Conservation (phyloP, 2,888 invertebrate genomes). For the Diarsia brunnea region DNA sequence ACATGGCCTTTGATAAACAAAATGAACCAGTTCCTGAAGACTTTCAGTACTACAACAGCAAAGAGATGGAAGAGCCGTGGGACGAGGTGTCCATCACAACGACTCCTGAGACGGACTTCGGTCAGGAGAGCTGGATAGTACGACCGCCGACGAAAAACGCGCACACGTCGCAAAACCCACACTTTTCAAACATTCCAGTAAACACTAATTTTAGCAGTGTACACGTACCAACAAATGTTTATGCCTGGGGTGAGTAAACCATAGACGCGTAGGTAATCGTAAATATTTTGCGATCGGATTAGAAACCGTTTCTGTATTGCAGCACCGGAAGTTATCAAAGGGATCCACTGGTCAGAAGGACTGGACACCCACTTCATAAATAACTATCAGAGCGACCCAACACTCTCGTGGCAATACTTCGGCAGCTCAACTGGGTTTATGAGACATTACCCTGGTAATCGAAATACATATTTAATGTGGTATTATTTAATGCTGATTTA, state of each 20-base stretch:
- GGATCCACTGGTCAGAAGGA: slow-evolving; percentile 98
- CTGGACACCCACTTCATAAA: slow-evolving; percentile 97
- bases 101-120: slow-evolving; percentile 89
- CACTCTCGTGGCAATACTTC: slow-evolving; percentile 99
- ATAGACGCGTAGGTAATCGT: slow-evolving; percentile 36
- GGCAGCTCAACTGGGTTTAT: slow-evolving; percentile 99
- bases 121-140: slow-evolving; percentile 88
- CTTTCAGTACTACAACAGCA: slow-evolving; percentile 93
- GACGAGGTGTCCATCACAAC: slow-evolving; percentile 87
- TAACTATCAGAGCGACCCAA: slow-evolving; percentile 96
- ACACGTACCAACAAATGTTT: slow-evolving; percentile 99
- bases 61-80: slow-evolving; percentile 92
- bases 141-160: slow-evolving; percentile 91
- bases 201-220: slow-evolving; percentile 96
- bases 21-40: slow-evolving; percentile 90
- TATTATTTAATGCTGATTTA: slow-evolving; percentile 6
- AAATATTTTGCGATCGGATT: slow-evolving; percentile 34
- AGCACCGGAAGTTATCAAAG: slow-evolving; percentile 96
- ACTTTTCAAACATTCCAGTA: slow-evolving; percentile 95
- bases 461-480: slow-evolving; percentile 1
- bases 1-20: slow-evolving; percentile 92
- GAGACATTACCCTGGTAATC: slow-evolving; percentile 97
- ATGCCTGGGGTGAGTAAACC: slow-evolving; percentile 93
- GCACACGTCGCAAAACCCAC: slow-evolving; percentile 92
- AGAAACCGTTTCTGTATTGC: slow-evolving; percentile 67